Percentiles rank a stretch among this genome's conserved stretches.
phyloP scores from a whole-genome alignment of 2,113 vertebrate species.

The Saguinus imperator region DNA sequence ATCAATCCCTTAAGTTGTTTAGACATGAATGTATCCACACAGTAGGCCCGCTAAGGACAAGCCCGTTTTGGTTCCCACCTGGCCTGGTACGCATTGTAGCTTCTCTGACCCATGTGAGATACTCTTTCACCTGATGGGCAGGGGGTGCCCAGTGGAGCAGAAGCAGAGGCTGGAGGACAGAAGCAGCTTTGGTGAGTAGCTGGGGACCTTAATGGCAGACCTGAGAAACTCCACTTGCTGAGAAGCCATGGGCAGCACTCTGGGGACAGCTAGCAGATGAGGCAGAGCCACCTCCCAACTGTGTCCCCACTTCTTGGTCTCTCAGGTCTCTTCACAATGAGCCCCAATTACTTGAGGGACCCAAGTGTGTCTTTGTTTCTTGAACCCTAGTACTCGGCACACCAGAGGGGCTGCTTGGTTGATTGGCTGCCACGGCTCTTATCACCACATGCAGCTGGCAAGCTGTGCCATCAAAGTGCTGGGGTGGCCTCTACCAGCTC shows the following conservation, averaged over 20 bases:
- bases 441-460: neutral
- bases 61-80: neutral
- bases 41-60: neutral
- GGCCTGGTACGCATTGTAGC: neutral
- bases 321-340: neutral
- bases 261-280: neutral
- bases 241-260: neutral
- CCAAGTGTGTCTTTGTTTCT: neutral
- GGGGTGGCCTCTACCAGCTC: neutral
- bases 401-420: neutral
- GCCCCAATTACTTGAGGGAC: neutral
- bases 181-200: neutral
- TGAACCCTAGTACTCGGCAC: neutral
- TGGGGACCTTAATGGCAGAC: neutral
- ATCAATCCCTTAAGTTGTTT: neutral
- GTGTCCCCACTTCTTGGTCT: neutral
- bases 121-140: neutral
- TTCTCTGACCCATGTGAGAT: neutral
- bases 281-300: neutral
- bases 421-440: neutral
- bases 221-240: neutral
- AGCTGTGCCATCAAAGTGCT: neutral
- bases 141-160: neutral
- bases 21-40: neutral
- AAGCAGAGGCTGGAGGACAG: constrained; percentile 7